A percentile compares a stretch with the other conserved stretches of the same genome.
Evolutionary conservation across 2,797 vertebrate species (phyloP).

Genomic region (Galaxias olidus): DNA sequence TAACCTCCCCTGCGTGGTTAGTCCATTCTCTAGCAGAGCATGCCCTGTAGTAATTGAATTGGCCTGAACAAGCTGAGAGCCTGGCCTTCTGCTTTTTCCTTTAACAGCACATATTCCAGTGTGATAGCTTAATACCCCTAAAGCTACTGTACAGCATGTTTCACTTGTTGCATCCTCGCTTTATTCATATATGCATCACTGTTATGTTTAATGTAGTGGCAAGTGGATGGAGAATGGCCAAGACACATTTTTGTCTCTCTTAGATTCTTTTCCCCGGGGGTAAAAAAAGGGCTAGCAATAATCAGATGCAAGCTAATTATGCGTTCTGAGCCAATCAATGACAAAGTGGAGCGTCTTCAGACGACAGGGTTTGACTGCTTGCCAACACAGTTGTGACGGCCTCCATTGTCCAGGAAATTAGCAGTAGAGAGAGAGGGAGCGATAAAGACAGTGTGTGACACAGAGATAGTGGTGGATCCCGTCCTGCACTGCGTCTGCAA

Average conservation of each 20-base stretch:
- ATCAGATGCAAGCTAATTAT: slow-evolving; percentile 52
- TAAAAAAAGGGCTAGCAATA: slow-evolving; percentile 35
- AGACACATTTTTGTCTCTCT: slow-evolving; percentile 20
- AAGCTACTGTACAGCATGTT: slow-evolving; percentile 17
- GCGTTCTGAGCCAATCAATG: slow-evolving; percentile 45
- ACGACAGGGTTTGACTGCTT: background rate
- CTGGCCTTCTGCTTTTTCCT: slow-evolving; percentile 54
- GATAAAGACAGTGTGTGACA: background rate
- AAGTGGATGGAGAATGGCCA: slow-evolving; percentile 19
- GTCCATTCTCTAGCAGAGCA: slow-evolving; percentile 74
- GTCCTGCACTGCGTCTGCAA: too few relatives aligned
- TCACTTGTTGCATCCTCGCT: slow-evolving; percentile 1
- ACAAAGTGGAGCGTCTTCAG: slow-evolving; percentile 14
- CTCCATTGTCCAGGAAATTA: slow-evolving; percentile 17
- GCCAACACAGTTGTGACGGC: slow-evolving; percentile 5
- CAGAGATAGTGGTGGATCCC: background rate
- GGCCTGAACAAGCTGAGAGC: slow-evolving; percentile 66
- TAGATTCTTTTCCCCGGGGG: slow-evolving; percentile 27
- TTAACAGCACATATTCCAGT: slow-evolving; percentile 62
- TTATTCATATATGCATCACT: slow-evolving; percentile 8
- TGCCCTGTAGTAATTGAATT: slow-evolving; percentile 70
- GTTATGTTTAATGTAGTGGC: slow-evolving; percentile 9
- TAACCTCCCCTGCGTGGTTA: slow-evolving; percentile 65
- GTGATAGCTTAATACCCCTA: slow-evolving; percentile 46
- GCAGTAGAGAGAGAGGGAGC: slow-evolving; percentile 7